Conservation (phyloP, 2,888 invertebrate species). For the Tanypteryx hageni region DNA sequence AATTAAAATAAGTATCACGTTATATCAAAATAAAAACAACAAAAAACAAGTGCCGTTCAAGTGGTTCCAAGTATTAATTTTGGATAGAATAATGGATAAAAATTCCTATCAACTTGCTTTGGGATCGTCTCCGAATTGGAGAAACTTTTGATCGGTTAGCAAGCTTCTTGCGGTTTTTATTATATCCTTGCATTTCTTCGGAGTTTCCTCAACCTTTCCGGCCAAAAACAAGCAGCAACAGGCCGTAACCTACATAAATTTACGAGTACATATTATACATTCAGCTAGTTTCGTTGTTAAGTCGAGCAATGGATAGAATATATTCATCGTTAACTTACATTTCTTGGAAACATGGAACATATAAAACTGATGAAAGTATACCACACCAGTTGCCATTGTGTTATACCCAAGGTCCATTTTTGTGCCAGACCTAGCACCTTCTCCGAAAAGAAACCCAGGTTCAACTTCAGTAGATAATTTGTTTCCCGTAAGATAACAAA, state of each 20-base stretch:
- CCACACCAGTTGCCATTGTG: constrained; percentile 98
- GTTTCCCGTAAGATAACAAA: too few relatives aligned
- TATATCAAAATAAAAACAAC: background rate
- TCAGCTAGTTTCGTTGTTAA: too few relatives aligned
- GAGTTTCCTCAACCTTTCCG: constrained; percentile 99
- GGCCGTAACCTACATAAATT: constrained; percentile 84
- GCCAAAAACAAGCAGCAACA: constrained; percentile 98
- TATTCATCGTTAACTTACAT: constrained; percentile 80
- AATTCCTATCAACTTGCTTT: constrained; percentile 79
- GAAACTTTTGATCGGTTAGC: constrained; percentile 89
- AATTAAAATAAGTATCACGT: background rate
- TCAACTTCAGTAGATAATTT: too few relatives aligned
- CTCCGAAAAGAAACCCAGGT: too few relatives aligned
- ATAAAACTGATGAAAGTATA: constrained; percentile 99
- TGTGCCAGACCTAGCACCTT: constrained; percentile 96
- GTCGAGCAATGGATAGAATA: too few relatives aligned
- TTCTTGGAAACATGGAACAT: constrained; percentile 99
- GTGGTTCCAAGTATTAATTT: too few relatives aligned
- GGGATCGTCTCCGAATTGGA: constrained; percentile 95
- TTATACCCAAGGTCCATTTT: constrained; percentile 96
- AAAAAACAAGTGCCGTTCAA: background rate
- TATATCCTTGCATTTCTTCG: constrained; percentile 99
- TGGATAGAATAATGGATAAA: too few relatives aligned
- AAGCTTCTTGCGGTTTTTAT: constrained; percentile 91
- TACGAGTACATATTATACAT: background rate